Evolutionary conservation across 2,113 vertebrate species (phyloP).

Genomic region (Illadopsis cleaveri): DNA sequence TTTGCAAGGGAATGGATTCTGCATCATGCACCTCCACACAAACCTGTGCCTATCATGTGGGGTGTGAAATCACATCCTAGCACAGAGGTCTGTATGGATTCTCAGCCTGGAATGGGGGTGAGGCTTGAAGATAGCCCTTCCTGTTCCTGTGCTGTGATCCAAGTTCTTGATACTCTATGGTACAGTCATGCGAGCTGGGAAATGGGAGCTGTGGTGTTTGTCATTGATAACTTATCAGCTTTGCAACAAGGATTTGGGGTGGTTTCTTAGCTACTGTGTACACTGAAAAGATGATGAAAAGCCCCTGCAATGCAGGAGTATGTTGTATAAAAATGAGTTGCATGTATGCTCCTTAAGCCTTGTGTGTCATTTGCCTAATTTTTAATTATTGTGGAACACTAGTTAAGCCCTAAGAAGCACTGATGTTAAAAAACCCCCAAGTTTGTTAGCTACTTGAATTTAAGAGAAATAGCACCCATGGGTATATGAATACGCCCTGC

Average conservation of each 20-base stretch:
- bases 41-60: not conserved
- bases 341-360: accelerated
- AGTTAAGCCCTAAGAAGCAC: not conserved
- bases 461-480: not conserved
- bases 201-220: not conserved
- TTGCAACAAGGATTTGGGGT: not conserved
- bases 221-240: not conserved
- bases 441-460: not conserved
- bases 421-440: accelerated
- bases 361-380: not conserved
- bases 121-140: not conserved
- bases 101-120: not conserved
- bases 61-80: not conserved
- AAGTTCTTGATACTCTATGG: accelerated
- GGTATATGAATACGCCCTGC: accelerated
- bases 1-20: not conserved
- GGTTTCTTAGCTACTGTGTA: accelerated
- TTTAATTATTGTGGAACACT: not conserved
- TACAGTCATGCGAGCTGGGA: not conserved
- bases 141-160: not conserved
- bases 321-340: not conserved
- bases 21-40: accelerated
- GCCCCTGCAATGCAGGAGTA: not conserved
- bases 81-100: not conserved
- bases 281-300: not conserved